Conservation (phyloP, 1,140 invertebrate genomes). For the Streblospio benedicti region DNA sequence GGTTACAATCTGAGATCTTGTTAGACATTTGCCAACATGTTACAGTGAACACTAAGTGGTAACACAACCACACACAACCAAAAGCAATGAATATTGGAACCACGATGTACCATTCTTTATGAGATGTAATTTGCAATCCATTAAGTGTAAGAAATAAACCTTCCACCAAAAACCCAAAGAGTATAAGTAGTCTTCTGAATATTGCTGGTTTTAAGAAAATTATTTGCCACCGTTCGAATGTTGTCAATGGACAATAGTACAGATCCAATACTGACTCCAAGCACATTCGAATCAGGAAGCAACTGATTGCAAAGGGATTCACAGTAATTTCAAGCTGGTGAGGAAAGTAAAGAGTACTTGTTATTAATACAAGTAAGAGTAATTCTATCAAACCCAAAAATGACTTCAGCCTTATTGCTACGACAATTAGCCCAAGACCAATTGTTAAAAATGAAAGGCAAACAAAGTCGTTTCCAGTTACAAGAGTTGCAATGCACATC, state of each 20-base stretch:
- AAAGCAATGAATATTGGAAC: constrained; percentile 35
- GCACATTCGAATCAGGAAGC: constrained; percentile 33
- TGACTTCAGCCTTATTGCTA: constrained; percentile 38
- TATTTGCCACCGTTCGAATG: constrained; percentile 37
- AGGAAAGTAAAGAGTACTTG: constrained; percentile 27
- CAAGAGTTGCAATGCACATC: constrained; percentile 32
- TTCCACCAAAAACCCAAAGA: constrained; percentile 29
- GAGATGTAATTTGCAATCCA: constrained; percentile 28
- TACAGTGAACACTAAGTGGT: constrained; percentile 34
- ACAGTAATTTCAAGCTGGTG: constrained; percentile 19
- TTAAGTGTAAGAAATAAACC: constrained; percentile 26
- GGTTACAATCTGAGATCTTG: constrained; percentile 39
- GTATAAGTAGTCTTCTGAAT: constrained; percentile 25
- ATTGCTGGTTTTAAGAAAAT: constrained; percentile 27
- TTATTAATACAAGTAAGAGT: constrained; percentile 23
- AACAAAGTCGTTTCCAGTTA: constrained; percentile 26
- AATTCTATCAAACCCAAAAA: constrained; percentile 29
- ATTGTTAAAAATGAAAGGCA: constrained; percentile 28
- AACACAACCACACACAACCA: constrained; percentile 35
- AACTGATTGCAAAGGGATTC: constrained; percentile 35
- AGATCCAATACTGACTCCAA: constrained; percentile 37
- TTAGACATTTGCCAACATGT: constrained; percentile 40
- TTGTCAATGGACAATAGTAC: constrained; percentile 32
- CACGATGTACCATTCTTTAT: constrained; percentile 45
- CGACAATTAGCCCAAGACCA: constrained; percentile 29